Conservation (phyloP, 2,113 vertebrate species). For the Gallinago jamesoni region DNA sequence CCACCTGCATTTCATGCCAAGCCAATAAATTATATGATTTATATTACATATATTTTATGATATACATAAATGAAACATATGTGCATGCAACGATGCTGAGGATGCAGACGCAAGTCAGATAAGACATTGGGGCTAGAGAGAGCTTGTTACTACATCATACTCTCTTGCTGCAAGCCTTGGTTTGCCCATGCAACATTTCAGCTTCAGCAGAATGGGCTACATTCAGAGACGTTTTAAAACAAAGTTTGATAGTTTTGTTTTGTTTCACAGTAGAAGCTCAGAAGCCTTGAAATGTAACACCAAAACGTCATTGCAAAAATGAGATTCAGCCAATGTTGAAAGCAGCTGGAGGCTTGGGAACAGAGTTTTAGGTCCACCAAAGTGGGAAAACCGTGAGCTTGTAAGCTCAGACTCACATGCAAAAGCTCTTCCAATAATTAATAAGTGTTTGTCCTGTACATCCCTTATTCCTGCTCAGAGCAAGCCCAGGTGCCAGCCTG, state of each 20-base stretch:
- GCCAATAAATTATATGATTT: background rate
- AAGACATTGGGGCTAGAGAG: background rate
- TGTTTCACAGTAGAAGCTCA: background rate
- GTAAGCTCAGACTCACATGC: background rate
- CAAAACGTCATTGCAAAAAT: background rate
- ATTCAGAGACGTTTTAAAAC: background rate
- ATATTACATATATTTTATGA: background rate
- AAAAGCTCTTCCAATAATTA: background rate
- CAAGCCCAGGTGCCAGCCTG: background rate
- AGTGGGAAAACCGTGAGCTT: background rate
- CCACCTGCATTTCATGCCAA: rapidly evolving
- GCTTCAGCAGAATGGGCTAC: background rate
- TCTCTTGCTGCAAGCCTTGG: background rate
- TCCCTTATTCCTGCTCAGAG: background rate
- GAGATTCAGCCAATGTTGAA: background rate
- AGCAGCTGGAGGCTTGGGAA: background rate
- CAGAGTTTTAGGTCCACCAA: background rate
- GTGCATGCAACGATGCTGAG: background rate
- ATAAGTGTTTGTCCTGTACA: background rate
- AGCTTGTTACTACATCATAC: rapidly evolving
- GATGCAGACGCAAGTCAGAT: background rate
- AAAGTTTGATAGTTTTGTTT: background rate
- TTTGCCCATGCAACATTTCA: background rate
- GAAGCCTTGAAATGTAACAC: background rate
- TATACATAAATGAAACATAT: too few species aligned